Evolutionary conservation across 2,888 invertebrate genomes (phyloP).

Genomic region (Carabus problematicus): DNA sequence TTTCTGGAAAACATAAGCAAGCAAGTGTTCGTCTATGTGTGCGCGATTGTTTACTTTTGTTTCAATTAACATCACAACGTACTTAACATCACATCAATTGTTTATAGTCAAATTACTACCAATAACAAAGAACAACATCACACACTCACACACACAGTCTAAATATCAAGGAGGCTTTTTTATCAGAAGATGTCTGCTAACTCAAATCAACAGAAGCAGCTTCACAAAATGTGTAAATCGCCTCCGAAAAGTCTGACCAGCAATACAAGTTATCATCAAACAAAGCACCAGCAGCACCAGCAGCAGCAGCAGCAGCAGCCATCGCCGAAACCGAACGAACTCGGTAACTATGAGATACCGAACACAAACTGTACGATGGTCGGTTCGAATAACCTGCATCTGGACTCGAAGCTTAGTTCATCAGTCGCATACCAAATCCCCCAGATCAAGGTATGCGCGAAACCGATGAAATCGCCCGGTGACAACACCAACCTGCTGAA

Average conservation of each 20-base stretch:
- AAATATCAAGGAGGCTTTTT: not conserved
- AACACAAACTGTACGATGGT: conserved; percentile 60
- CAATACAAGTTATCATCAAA: not conserved
- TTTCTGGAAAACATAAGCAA: not conserved
- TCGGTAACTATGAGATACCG: conserved; percentile 56
- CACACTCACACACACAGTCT: conserved; percentile 7
- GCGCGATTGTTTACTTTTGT: too few relatives aligned
- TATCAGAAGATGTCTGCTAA: conserved; percentile 25
- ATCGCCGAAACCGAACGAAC: conserved; percentile 39
- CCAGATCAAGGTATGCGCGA: conserved; percentile 8
- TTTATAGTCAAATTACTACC: not conserved
- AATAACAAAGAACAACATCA: not conserved
- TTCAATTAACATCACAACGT: conserved; percentile 2
- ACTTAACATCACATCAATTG: not conserved
- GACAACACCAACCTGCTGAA: conserved; percentile 48
- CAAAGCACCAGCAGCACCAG: conserved; percentile 1
- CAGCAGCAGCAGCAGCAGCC: conserved; percentile 10
- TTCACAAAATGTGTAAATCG: conserved; percentile 60
- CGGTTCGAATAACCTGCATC: conserved; percentile 59
- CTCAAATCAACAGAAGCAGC: conserved; percentile 37
- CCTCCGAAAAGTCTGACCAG: conserved; percentile 54
- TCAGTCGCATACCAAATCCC: conserved; percentile 6
- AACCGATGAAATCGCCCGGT: conserved; percentile 26
- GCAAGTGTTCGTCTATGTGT: not conserved
- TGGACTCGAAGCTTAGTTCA: conserved; percentile 47